These are phyloP conservation scores for Lycorma delicatula DNA, from an alignment of 1,140 invertebrate species.

Conservation along the genomic window DNA sequence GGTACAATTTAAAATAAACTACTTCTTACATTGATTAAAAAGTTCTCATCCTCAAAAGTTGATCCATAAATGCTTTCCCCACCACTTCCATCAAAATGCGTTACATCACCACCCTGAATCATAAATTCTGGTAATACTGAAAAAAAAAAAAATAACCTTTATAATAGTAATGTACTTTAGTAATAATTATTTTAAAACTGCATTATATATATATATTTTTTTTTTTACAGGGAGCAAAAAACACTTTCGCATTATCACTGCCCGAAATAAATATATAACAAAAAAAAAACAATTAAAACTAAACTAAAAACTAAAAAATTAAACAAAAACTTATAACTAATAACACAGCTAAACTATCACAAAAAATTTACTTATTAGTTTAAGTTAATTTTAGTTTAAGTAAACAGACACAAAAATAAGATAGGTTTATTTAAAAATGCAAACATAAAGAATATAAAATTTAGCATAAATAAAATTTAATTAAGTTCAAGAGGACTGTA, in stretches of 20 bases:
- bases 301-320: background rate
- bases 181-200: background rate
- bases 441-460: too few species aligned
- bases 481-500: too few species aligned
- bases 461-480: too few species aligned
- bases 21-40: slow-evolving; percentile 50
- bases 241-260: too few species aligned
- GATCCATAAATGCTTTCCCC: slow-evolving; percentile 91
- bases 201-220: background rate
- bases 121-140: slow-evolving; percentile 64
- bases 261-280: background rate
- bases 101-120: slow-evolving; percentile 77
- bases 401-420: too few species aligned
- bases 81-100: slow-evolving; percentile 71
- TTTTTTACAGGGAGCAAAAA: too few species aligned
- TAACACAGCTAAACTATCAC: too few species aligned
- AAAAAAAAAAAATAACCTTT: slow-evolving; percentile 32
- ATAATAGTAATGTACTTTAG: background rate
- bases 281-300: background rate
- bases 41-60: slow-evolving; percentile 87
- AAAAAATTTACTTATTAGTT: too few species aligned
- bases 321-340: background rate
- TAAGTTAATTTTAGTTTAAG: too few species aligned
- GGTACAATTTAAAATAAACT: too few species aligned
- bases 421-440: too few species aligned